Evolutionary conservation across 2,797 vertebrate species (phyloP).

Genomic region (Peromyscus melanophrys): DNA sequence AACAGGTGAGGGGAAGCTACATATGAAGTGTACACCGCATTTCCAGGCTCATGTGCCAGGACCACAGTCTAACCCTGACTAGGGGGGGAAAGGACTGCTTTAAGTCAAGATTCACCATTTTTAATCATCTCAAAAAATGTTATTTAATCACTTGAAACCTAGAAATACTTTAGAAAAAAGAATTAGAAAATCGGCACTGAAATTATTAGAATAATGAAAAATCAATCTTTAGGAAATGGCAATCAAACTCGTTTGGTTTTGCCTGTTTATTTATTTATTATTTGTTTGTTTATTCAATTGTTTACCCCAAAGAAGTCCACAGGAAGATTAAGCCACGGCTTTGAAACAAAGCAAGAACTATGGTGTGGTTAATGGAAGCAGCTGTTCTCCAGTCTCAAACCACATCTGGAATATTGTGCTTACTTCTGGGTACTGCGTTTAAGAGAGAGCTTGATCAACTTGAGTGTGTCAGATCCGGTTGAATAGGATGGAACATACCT

Average conservation of each 20-base stretch:
- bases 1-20: background rate
- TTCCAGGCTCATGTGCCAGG: background rate
- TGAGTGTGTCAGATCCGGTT: slow-evolving; percentile 1
- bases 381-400: slow-evolving; percentile 51
- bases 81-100: background rate
- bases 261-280: background rate
- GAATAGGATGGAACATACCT: background rate
- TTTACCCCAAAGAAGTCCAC: slow-evolving; percentile 7
- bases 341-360: slow-evolving; percentile 61
- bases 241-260: slow-evolving; percentile 53
- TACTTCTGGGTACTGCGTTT: slow-evolving; percentile 35
- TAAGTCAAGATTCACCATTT: slow-evolving; percentile 6
- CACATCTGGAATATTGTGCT: slow-evolving; percentile 63
- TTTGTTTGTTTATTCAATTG: background rate
- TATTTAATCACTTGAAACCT: slow-evolving; percentile 56
- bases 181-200: slow-evolving; percentile 50
- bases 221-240: slow-evolving; percentile 38
- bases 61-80: background rate
- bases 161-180: slow-evolving; percentile 60
- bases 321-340: slow-evolving; percentile 63
- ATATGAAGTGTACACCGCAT: slow-evolving; percentile 1
- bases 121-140: slow-evolving; percentile 57
- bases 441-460: slow-evolving; percentile 51
- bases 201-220: slow-evolving; percentile 72
- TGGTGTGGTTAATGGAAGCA: slow-evolving; percentile 27